Conservation (phyloP, 2,888 invertebrate species). For the Prosapia bicincta region DNA sequence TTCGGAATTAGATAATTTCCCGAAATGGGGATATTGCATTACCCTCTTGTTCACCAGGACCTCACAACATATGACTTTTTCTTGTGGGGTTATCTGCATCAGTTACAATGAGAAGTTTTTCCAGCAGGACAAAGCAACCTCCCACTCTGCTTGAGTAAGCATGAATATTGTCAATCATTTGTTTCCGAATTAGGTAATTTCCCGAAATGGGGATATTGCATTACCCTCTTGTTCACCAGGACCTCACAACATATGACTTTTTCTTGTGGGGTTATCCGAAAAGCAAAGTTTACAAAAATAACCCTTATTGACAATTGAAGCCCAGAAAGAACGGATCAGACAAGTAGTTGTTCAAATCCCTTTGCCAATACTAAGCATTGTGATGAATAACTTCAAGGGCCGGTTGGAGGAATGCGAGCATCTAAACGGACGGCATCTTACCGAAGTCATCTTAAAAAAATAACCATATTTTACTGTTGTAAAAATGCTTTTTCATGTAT, state of each 20-base stretch:
- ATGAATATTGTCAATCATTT: background rate
- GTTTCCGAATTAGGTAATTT: background rate
- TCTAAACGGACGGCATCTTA: too few relatives aligned
- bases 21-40: background rate
- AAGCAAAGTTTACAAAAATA: background rate
- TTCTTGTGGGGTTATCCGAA: background rate
- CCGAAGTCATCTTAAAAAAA: too few relatives aligned
- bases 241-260: background rate
- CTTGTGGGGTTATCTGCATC: too few relatives aligned
- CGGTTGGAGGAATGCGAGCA: background rate
- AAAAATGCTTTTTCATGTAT: too few relatives aligned
- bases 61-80: background rate
- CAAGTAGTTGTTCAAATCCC: background rate
- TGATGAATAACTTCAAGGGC: background rate
- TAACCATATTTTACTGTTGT: too few relatives aligned
- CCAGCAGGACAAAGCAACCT: background rate
- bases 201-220: background rate
- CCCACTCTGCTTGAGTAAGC: background rate
- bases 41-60: background rate
- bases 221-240: background rate
- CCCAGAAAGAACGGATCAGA: background rate
- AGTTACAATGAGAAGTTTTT: background rate
- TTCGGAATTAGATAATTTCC: background rate
- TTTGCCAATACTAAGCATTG: background rate
- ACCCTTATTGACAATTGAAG: background rate